Base-by-base conservation (phyloP, 2,888 invertebrate genomes). In the Drosophila lacicola region DNA sequence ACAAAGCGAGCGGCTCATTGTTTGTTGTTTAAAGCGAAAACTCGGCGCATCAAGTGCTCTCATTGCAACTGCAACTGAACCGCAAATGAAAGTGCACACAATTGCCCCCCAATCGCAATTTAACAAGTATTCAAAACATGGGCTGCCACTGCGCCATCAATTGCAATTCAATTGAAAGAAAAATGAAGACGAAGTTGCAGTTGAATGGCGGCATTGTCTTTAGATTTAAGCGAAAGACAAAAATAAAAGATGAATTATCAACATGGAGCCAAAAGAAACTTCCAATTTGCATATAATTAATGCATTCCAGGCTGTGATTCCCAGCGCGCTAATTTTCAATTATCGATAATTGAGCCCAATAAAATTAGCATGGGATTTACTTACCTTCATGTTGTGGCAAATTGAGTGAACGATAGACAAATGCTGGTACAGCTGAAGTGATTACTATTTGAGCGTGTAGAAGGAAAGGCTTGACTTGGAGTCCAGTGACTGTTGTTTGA, bases 1-100 rank as follows among this genome's bases (percentile, higher is more conserved):
- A 70, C 56, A 78, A 70, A 75, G 69, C 73, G 53, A 70, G 21
- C 58, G 47, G 44, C 39, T 64, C 49, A 78, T 68, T 75, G 68
- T 68, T 73, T 49, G 46, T 46, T 49, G 62, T 10, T n/a, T 58
- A 53, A 34, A 39, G 71, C 78, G 82, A 82, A 79, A 87, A 78
- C 79, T 67, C 55, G 82, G 68, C 67, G 72, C 71, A 78, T 70
- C 72, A 71, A 81, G 58, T 78, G 83, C 78, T 86, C 87, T 57
- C 75, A 58, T 63, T 63, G 60, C 66, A 45, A 46, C 51, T 29
- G 53, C n/a, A 36, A 25, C 13, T 9, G 41, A 17, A 37, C 51
- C 66, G 68, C 69, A 81, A 89, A 84, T 86, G 89, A 84, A 84
- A 84, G 89, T 83, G 72, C 72, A 66, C 55, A 70, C 72, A 70